Evolutionary conservation across 2,797 vertebrate genomes (phyloP), one percentile per base, ranked within the genome.

Genomic region (Clangula hyemalis): DNA sequence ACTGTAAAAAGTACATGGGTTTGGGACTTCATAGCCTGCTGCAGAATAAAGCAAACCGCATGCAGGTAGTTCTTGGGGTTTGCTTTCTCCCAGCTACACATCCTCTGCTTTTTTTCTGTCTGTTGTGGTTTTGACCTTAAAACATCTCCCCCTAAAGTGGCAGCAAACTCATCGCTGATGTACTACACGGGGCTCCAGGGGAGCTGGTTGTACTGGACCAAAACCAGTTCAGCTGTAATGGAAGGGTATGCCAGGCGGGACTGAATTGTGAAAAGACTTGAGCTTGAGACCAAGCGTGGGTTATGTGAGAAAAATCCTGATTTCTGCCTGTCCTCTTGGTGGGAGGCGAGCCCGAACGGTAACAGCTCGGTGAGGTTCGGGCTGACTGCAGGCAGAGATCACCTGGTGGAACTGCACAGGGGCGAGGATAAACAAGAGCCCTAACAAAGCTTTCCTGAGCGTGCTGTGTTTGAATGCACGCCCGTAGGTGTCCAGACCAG

Each of bases 111-210:
- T 32, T 56, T 32, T 62, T 73, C 21, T 60, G 7, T 18, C 28
- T 53, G 3, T 20, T 45, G 6, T 34, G 13, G 61, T 4, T 90
- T 79, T 84, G 71, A 39, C 69, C 13, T 61, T 60, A 69, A 71
- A 87, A 25, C 6, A 20, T 61, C 57, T 8, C 7, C 9, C 16
- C 6, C 34, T 45, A 5, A 22, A 56, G 5, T 27, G 25, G 30
- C 25, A 65, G 69, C 53, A 1, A 53, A 10, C 65, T 62, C 47
- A 15, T 6, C 24, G 36, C 64, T 28, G 38, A 68, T 47, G 8
- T 22, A 8, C 30, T 4, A 39, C 28, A 2, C 15, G 2, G 18
- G 0, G 13, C 27, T 75, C 12, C 3, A 1, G 25, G 1, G 4
- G 68, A 57, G 61, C 3, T 45, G 10, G 32, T 72, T 80, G 47